Evolutionary conservation across 1,140 invertebrate species (phyloP), one percentile per base, ranked within the genome.

Genomic region (Zaprionus kolodkinae): DNA sequence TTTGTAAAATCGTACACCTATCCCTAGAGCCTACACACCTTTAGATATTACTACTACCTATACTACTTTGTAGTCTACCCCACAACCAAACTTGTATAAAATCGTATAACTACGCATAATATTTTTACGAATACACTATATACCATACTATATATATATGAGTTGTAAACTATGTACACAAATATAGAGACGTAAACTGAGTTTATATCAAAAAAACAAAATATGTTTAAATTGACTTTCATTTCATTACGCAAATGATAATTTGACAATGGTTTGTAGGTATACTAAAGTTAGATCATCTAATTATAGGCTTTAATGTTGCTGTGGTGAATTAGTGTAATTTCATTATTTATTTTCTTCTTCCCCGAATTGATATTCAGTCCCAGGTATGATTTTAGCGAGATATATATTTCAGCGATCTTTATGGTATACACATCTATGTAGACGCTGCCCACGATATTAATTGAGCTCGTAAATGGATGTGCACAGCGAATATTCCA

Each of bases 161-260:
- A 82, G 59, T 74, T 67, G 66, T 84, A 84, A 52, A 81, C 66
- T 64, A 70, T 65, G 67, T 52, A 21, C 72, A 59, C 48, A 82
- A 79, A 82, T 87, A 87, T 72, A 83, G 55, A 82, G 68, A 52
- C 65, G 35, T 79, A 70, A 82, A 86, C 56, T 40, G 75, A 82
- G 76, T 87, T 87, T 73, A 72, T 64, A 30, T 65, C 27, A 61
- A 60, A 65, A n/a, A n/a, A n/a, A n/a, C n/a, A 78, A 78, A 60
- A 43, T 57, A 57, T 40, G 27, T 7, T 3, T 0, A 43, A 38
- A 50, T 21, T 6, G 10, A 5, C n/a, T 12, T 45, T 27, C 15
- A 12, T 50, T 50, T 0, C 3, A 15, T 21, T 0, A 27, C 7
- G 9, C 21, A 27, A 27, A 1, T 2, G 9, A 15, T 10, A 43